phyloP scores from a whole-genome alignment of 2,797 vertebrate species.

The Adrianichthys oophorus region DNA sequence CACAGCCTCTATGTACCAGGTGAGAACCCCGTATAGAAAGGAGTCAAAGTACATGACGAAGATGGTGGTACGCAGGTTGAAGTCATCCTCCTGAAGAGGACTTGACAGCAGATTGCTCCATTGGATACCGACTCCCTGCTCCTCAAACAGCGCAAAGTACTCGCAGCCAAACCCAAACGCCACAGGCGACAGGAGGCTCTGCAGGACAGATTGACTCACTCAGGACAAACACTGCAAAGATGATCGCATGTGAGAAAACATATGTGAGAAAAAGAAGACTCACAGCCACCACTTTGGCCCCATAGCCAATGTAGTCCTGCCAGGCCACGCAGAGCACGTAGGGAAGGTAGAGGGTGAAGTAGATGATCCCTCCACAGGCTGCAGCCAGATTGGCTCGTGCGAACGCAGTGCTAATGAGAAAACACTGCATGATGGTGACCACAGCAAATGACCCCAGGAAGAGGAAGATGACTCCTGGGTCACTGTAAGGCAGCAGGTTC shows the following conservation, averaged over 20 bases:
- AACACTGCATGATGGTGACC: constrained; percentile 96
- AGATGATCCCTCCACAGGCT: constrained; percentile 94
- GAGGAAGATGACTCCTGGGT: constrained; percentile 89
- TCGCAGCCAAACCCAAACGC: constrained; percentile 96
- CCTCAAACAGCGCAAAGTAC: constrained; percentile 93
- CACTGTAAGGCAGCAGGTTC: constrained; percentile 93
- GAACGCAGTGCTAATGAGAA: constrained; percentile 92
- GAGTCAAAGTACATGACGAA: constrained; percentile 90
- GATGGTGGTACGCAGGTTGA: constrained; percentile 87
- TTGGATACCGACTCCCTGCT: constrained; percentile 94
- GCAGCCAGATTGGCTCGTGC: constrained; percentile 92
- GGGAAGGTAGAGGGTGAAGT: constrained; percentile 94
- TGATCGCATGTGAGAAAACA: too few species aligned
- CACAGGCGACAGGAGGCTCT: constrained; percentile 95
- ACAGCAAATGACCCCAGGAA: constrained; percentile 88
- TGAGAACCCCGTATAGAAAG: constrained; percentile 89
- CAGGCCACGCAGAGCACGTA: constrained; percentile 94
- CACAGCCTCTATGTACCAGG: constrained; percentile 96
- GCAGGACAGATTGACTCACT: constrained; percentile 6
- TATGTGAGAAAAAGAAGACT: constrained; percentile 37
- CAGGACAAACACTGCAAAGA: neutral
- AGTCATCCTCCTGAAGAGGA: constrained; percentile 87
- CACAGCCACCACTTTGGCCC: constrained; percentile 87
- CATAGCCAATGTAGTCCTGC: constrained; percentile 90
- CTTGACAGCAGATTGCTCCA: constrained; percentile 92